Evolutionary conservation across 2,113 vertebrate genomes (phyloP), one percentile per base, ranked within the genome.

Genomic region (Stictonetta naevosa): DNA sequence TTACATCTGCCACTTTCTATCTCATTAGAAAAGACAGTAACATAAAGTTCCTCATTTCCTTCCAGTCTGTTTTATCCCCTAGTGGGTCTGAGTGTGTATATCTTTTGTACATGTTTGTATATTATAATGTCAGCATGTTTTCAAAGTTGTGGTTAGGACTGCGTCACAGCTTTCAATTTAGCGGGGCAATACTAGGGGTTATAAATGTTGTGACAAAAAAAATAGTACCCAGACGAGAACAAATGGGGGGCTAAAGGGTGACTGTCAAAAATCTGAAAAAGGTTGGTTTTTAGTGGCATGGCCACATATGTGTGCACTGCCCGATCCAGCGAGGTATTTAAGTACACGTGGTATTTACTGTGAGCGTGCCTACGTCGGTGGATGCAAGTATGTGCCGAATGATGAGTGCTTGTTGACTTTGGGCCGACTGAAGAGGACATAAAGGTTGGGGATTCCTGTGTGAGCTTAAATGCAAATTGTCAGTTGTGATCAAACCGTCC

Each of bases 11-110:
- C 89, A 83, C 92, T 96, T 97, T 92, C 46, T 95, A 44, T 97
- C 93, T 97, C 94, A 90, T 95, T 96, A 93, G 94, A 89, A 96
- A 92, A 96, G 87, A 92, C 85, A 89, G 84, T 92, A 93, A 92
- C 59, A 79, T 88, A 85, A 92, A 96, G 86, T 79, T 81, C 62
- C 86, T 97, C 44, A 10, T 84, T 86, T 96, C 80, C 83, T 93
- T 83, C 52, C 63, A 52, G 82, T 88, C 90, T 94, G 48, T 95
- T 95, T 89, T 91, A 94, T 96, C 90, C 81, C 93, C 91, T 93
- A 72, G 92, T 83, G 91, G 89, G 87, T 94, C 73, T 93, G 50
- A 81, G 67, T 86, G 63, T 91, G 42, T 91, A 75, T 91, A 88
- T 94, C 77, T 91, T 94, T 86, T 36, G 7, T 83, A 21, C 59